Conservation (phyloP, 2,797 vertebrate species). For the Simalia tracyae region DNA sequence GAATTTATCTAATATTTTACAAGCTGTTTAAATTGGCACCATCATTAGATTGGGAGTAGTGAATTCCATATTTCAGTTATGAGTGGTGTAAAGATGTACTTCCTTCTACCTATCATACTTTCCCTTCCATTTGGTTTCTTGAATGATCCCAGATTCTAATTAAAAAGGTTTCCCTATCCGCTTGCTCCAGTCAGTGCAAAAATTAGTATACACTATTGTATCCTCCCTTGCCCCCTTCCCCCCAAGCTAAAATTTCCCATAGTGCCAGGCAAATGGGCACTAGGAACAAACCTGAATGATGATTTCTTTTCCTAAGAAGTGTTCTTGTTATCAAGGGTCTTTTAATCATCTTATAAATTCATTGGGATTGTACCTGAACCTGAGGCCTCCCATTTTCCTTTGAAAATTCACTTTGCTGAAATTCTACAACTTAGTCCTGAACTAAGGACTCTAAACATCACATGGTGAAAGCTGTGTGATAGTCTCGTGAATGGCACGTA, state of each 20-base stretch:
- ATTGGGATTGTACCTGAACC: background rate
- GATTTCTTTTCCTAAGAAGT: background rate
- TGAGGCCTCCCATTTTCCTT: background rate
- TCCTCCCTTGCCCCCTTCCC: accelerated
- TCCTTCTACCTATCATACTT: background rate
- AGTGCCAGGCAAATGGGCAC: background rate
- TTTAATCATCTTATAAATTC: background rate
- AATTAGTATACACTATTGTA: background rate
- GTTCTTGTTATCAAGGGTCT: background rate
- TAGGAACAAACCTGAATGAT: background rate
- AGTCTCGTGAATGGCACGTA: background rate
- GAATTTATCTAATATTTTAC: background rate
- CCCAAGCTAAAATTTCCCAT: background rate
- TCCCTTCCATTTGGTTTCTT: background rate
- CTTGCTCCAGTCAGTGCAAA: background rate
- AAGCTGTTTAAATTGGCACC: background rate
- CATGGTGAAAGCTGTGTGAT: background rate
- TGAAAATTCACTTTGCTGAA: background rate
- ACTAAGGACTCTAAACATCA: background rate
- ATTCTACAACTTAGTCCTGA: background rate
- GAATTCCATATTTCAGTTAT: background rate
- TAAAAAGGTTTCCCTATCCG: no score
- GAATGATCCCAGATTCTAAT: background rate
- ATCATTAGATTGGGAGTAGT: background rate
- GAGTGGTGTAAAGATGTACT: background rate